A percentile compares a stretch with the other conserved stretches of the same genome.
These are phyloP conservation scores for Aspidiotus rigidus DNA, from an alignment of 2,888 invertebrate genomes.

Conservation along the genomic window DNA sequence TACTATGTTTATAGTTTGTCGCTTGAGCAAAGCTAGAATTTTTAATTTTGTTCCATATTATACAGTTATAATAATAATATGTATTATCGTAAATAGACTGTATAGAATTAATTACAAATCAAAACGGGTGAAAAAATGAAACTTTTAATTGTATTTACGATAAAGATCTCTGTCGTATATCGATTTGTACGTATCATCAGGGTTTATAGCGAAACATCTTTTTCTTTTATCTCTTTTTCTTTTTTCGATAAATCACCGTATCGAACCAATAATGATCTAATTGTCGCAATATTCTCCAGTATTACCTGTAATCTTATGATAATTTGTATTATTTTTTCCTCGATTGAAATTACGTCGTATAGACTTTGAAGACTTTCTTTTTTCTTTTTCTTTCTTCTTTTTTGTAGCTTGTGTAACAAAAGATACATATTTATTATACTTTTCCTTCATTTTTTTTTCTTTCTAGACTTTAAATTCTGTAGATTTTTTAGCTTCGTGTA, in stretches of 20 bases:
- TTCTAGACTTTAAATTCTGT: neutral
- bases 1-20: neutral
- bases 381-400: slow-evolving; percentile 8
- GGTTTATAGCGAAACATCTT: neutral
- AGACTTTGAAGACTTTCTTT: slow-evolving; percentile 26
- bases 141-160: neutral
- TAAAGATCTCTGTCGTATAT: neutral
- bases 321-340: neutral
- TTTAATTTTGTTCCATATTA: neutral
- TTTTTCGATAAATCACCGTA: neutral
- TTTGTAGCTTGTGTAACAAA: slow-evolving; percentile 21
- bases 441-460: slow-evolving; percentile 10
- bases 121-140: too few relatives aligned
- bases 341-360: slow-evolving; percentile 21
- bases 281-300: slow-evolving; percentile 30
- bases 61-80: neutral
- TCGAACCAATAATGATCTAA: slow-evolving; percentile 1
- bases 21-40: neutral
- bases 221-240: neutral
- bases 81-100: too few relatives aligned
- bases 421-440: slow-evolving; percentile 9
- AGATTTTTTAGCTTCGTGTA: too few relatives aligned
- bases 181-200: slow-evolving; percentile 4
- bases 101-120: too few relatives aligned
- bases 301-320: slow-evolving; percentile 28